Conservation (phyloP, 2,888 invertebrate genomes). For the Tenthredo scrophulariae region DNA sequence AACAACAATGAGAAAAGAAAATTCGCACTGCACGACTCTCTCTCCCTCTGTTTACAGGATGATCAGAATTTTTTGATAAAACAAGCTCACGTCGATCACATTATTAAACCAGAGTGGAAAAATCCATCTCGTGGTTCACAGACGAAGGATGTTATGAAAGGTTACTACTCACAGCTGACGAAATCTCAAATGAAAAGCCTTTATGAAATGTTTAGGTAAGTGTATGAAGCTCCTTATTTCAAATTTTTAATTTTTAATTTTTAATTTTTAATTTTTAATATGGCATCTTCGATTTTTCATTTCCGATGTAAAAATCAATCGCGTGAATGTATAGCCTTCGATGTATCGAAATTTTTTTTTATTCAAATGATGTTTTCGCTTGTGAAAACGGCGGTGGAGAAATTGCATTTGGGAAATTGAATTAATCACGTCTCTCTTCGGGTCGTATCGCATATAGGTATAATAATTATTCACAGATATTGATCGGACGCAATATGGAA, state of each 20-base stretch:
- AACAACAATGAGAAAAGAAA: background rate
- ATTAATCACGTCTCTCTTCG: slow-evolving; percentile 31
- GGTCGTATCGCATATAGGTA: background rate
- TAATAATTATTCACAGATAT: slow-evolving; percentile 39
- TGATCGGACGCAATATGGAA: slow-evolving; percentile 35
- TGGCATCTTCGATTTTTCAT: background rate
- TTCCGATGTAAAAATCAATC: background rate
- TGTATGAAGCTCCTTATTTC: background rate
- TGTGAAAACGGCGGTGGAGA: background rate
- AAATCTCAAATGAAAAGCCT: slow-evolving; percentile 87
- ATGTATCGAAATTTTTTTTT: background rate
- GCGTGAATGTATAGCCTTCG: background rate
- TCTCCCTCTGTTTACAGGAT: slow-evolving; percentile 79
- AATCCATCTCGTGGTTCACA: slow-evolving; percentile 89
- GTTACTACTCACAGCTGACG: slow-evolving; percentile 88
- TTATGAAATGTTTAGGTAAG: slow-evolving; percentile 89
- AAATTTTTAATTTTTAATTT: background rate
- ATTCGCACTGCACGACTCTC: background rate
- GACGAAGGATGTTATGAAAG: slow-evolving; percentile 86
- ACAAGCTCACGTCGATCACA: slow-evolving; percentile 86
- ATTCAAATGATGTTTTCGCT: background rate
- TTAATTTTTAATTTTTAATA: background rate
- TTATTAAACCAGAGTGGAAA: slow-evolving; percentile 91
- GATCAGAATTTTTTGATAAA: slow-evolving; percentile 91
- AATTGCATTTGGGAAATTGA: slow-evolving; percentile 9